phyloP scores from a whole-genome alignment of 2,113 vertebrate genomes.

The Polypterus bichir region DNA sequence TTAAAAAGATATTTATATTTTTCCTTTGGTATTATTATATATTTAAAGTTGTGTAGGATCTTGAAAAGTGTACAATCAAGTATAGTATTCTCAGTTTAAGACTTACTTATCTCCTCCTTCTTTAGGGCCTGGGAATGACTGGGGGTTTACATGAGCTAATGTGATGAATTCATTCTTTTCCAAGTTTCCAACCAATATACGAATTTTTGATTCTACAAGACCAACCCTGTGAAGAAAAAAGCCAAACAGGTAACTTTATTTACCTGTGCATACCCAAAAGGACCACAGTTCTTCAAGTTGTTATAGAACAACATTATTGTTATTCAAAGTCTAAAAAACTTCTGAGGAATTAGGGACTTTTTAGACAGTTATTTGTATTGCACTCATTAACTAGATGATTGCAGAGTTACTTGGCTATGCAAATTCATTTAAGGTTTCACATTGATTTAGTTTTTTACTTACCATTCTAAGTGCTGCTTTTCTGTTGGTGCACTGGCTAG shows the following conservation, averaged over 20 bases:
- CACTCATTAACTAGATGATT: too few species aligned
- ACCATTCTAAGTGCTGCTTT: conserved; percentile 77
- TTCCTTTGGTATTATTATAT: neutral
- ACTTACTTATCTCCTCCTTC: conserved; percentile 67
- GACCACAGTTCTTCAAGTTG: too few species aligned
- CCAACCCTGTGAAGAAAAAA: conserved; percentile 54
- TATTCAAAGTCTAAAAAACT: too few species aligned
- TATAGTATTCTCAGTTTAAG: neutral
- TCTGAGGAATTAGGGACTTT: too few species aligned
- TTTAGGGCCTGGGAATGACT: conserved; percentile 65
- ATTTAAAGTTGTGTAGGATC: neutral
- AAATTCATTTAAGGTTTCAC: neutral
- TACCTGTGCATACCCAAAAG: too few species aligned
- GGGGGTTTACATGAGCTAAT: conserved; percentile 66
- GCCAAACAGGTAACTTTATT: neutral
- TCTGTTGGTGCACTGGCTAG: conserved; percentile 71
- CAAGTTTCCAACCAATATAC: conserved; percentile 71
- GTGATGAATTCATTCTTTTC: conserved; percentile 77
- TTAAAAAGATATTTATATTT: too few species aligned
- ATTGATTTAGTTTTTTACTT: conserved; percentile 39
- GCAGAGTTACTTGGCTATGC: too few species aligned
- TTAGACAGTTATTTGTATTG: too few species aligned
- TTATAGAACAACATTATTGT: too few species aligned
- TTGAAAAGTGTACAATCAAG: neutral
- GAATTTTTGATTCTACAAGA: conserved; percentile 83